phyloP scores from a whole-genome alignment of 2,113 vertebrate species.

The Abramis brama region DNA sequence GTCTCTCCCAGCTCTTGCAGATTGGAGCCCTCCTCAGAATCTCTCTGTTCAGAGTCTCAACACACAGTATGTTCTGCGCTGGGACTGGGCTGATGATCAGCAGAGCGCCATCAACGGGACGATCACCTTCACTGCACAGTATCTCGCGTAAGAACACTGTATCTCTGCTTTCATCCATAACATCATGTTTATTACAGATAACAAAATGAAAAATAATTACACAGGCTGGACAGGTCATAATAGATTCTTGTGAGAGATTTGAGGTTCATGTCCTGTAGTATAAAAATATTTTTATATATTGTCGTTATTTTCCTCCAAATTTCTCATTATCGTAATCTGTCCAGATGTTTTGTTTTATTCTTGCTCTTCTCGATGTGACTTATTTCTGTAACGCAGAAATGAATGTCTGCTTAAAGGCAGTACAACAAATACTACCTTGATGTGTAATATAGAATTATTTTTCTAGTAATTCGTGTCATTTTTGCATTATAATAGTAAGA shows the following conservation, averaged over 20 bases:
- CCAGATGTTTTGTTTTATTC: too few species aligned
- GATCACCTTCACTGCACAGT: neutral
- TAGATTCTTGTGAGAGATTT: too few species aligned
- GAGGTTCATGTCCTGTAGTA: too few species aligned
- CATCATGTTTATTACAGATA: neutral
- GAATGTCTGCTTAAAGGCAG: neutral
- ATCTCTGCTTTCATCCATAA: neutral
- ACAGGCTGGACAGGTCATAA: too few species aligned
- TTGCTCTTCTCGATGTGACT: too few species aligned
- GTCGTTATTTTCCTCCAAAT: too few species aligned
- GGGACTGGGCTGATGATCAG: neutral
- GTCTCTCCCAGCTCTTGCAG: neutral
- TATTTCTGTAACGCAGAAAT: neutral
- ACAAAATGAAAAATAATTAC: too few species aligned
- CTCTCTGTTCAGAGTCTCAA: neutral
- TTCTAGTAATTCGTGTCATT: too few species aligned
- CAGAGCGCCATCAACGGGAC: neutral
- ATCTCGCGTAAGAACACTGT: neutral
- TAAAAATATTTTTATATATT: too few species aligned
- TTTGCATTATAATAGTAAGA: conserved; percentile 1
- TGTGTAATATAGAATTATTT: neutral
- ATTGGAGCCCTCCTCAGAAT: neutral
- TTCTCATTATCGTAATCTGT: too few species aligned
- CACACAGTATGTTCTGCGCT: neutral
- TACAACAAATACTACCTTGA: neutral